Evolutionary conservation across 2,113 vertebrate genomes (phyloP).

Genomic region (Zeus faber): DNA sequence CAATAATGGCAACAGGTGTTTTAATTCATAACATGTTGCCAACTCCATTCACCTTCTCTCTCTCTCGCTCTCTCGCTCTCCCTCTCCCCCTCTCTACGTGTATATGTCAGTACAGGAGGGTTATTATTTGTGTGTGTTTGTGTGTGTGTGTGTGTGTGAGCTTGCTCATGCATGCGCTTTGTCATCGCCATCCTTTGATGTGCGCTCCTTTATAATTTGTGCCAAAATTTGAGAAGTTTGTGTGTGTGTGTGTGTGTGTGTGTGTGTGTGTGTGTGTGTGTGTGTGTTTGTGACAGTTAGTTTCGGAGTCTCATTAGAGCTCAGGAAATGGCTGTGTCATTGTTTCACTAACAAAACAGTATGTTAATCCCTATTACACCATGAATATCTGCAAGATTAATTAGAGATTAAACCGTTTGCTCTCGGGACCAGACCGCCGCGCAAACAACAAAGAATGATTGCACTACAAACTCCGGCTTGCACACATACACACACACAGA

Average conservation of each 20-base stretch:
- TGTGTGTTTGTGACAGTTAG: constrained; percentile 3
- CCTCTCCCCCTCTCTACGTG: constrained; percentile 4
- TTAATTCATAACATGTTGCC: constrained; percentile 51
- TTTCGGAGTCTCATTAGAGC: constrained; percentile 38
- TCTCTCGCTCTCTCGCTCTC: constrained; percentile 16
- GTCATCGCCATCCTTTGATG: constrained; percentile 46
- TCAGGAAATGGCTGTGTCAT: constrained; percentile 38
- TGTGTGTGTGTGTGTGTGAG: constrained; percentile 6
- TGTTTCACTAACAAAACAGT: constrained; percentile 60
- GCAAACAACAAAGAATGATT: constrained; percentile 44
- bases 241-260: not conserved
- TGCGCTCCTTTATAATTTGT: constrained; percentile 51
- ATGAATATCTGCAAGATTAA: constrained; percentile 58
- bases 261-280: not conserved
- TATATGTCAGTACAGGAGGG: not conserved
- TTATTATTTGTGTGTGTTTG: not conserved
- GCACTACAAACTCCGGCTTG: constrained; percentile 20
- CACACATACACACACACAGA: not conserved
- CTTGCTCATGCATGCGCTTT: constrained; percentile 13
- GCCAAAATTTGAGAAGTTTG: constrained; percentile 44
- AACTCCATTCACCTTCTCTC: constrained; percentile 31
- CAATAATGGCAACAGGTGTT: constrained; percentile 65
- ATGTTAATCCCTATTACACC: constrained; percentile 58
- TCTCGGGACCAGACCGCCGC: constrained; percentile 29
- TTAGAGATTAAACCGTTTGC: constrained; percentile 56